These are phyloP conservation scores for Rhinopomastus cyanomelas DNA, from an alignment of 2,113 vertebrate species.

Conservation along the genomic window DNA sequence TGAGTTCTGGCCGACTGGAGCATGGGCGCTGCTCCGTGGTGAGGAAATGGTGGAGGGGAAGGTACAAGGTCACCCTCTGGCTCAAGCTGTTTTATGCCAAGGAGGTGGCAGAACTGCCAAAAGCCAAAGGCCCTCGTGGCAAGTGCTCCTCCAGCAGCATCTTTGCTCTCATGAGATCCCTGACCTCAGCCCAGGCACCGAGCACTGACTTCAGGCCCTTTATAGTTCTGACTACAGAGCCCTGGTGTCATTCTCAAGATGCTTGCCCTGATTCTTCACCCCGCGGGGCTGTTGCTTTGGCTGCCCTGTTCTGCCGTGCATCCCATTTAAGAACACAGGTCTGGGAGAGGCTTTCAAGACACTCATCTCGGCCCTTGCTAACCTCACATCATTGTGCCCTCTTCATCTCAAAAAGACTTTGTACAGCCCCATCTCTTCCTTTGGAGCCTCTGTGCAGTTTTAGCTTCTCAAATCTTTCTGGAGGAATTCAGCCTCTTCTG, in stretches of 20 bases:
- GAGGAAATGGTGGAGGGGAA: accelerated
- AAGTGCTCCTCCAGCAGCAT: not conserved
- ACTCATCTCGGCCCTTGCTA: not conserved
- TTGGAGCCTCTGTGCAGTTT: not conserved
- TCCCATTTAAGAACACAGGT: not conserved
- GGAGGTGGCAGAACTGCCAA: not conserved
- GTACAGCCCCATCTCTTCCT: not conserved
- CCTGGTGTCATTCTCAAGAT: not conserved
- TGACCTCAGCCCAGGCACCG: not conserved
- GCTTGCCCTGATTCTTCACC: slow-evolving; percentile 19
- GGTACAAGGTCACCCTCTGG: accelerated
- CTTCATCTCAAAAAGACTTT: slow-evolving; percentile 4
- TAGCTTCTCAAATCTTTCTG: slow-evolving; percentile 10
- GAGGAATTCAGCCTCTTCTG: slow-evolving; percentile 1
- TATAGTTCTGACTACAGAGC: slow-evolving; percentile 27
- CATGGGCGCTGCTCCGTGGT: accelerated
- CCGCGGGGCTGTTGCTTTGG: not conserved
- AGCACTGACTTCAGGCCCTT: not conserved
- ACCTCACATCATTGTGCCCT: not conserved
- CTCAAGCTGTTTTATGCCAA: not conserved
- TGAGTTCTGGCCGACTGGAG: accelerated
- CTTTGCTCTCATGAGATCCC: not conserved
- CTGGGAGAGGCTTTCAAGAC: not conserved
- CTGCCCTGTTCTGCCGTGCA: not conserved
- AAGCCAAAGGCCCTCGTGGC: not conserved